Evolutionary conservation across 2,797 vertebrate species (phyloP), one percentile per base, ranked within the genome.

Genomic region (Taenioides sp.): DNA sequence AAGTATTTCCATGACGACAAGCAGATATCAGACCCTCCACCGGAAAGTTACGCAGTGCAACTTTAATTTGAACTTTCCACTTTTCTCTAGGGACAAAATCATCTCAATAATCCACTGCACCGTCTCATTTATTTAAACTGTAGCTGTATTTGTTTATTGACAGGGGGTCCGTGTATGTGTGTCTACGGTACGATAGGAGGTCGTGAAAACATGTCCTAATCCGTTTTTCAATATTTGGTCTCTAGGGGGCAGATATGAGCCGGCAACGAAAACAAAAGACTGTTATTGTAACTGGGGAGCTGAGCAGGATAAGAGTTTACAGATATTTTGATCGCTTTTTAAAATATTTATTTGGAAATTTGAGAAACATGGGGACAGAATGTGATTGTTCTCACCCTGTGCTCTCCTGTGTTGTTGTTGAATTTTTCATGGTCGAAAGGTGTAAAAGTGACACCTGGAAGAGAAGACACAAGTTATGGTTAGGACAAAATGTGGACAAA

Each of bases 391-490:
- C 95, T 92, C 86, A 98, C 98, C 92, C 92, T 93, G 79, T 95
- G 94, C 81, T 96, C 96, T 0, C 80, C 91, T 60, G 92, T 90
- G 22, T 55, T 73, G 79, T 93, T 80, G 82, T 83, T 91, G 64
- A 91, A 57, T 77, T 86, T 83, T 52, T 93, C 87, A 22, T 93
- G 80, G 20, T 96, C 96, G 63, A 95, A 92, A 43, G 97, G 96
- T 64, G 82, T 92, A 57, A 95, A 92, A 58, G 92, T 94, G 88
- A 92, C 94, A 6, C 94, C 97, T 98, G 82, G 28, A 76, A 89
- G 84, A 50, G n/a, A 37, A 5, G 9, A n/a, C 2, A 62, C 9
- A 34, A n/a, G 10, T 37, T 37, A 34, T 11, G 14, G 22, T 37
- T n/a, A 34, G 10, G 16, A 62, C 28, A 62, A 0, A 70, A 23